Base-by-base conservation (phyloP, 2,113 vertebrate genomes). In the Procavia capensis region DNA sequence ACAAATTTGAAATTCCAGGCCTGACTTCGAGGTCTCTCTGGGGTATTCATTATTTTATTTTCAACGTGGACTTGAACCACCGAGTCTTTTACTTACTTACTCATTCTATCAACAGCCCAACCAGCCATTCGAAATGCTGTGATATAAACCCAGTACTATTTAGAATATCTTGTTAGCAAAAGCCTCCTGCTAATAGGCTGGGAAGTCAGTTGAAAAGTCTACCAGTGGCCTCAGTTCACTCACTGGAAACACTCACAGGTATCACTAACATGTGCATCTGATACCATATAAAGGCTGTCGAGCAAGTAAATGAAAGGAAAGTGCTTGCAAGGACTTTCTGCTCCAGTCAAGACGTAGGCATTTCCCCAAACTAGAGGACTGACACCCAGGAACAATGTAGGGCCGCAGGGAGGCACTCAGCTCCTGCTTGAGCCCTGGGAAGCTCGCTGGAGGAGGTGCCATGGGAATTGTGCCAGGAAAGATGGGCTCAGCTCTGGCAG, bases 11-110 rank as follows among this genome's bases (percentile, higher is more conserved):
- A 76, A 93, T 88, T 85, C 64, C 84, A 95, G 66, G 70, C 34
- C 79, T 90, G 95, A 84, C 81, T 94, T 85, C 43, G 79, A 89
- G 91, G 54, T 91, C 68, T 86, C 89, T 76, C 94, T 66, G 84
- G 91, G 81, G 96, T 93, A 96, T 94, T 96, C 88, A 88, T 95
- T 93, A 97, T 93, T 97, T 97, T 96, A 96, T 97, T 98, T 98
- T 75, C 63, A 90, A 68, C 22, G 39, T 61, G 50, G 80, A 61
- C 59, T 85, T 85, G 34, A 85, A 92, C 80, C 45, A 47, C 3
- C 36, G 50, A 57, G 39, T 74, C 64, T 66, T 94, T 91, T 89
- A 59, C 87, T 95, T 92, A 41, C 24, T 74, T 88, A 85, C 94
- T 85, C 78, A 34, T 68, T 88, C 39, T 25, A 43, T 39, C 72